Percentiles rank a stretch among this genome's conserved stretches.
Conservation (phyloP, 2,113 vertebrate species). For the Semnornis frantzii region DNA sequence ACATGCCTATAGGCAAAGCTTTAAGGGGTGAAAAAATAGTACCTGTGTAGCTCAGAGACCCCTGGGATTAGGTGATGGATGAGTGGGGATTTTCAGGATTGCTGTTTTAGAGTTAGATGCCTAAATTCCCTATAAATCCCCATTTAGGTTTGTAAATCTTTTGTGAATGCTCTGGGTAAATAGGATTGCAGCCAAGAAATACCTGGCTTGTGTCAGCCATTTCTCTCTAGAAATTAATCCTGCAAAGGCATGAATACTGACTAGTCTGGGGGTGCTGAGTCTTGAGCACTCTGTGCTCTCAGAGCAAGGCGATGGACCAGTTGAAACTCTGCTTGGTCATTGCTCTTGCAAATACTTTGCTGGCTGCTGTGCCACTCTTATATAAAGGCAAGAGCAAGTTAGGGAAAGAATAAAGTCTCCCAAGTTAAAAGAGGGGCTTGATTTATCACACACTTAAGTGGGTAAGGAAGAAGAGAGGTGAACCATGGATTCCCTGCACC, state of each 20-base stretch:
- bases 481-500: background rate
- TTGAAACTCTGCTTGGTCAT: background rate
- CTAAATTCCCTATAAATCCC: constrained; percentile 62
- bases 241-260: background rate
- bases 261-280: background rate
- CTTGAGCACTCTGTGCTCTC: fast-evolving
- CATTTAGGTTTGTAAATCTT: constrained; percentile 54
- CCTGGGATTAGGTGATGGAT: constrained; percentile 24
- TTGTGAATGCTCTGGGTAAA: constrained; percentile 2
- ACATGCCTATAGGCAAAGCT: background rate
- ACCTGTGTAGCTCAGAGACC: background rate
- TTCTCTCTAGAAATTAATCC: constrained; percentile 13
- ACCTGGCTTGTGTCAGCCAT: constrained; percentile 36
- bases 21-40: background rate
- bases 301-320: background rate
- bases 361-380: background rate
- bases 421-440: background rate
- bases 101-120: background rate
- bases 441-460: background rate
- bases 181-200: constrained; percentile 39
- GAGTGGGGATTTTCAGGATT: constrained; percentile 48
- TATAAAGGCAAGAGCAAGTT: background rate
- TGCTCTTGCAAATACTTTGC: background rate
- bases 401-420: background rate
- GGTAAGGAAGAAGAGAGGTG: background rate